These are phyloP conservation scores for Pimephales promelas DNA, from an alignment of 2,113 vertebrate species.

Conservation along the genomic window DNA sequence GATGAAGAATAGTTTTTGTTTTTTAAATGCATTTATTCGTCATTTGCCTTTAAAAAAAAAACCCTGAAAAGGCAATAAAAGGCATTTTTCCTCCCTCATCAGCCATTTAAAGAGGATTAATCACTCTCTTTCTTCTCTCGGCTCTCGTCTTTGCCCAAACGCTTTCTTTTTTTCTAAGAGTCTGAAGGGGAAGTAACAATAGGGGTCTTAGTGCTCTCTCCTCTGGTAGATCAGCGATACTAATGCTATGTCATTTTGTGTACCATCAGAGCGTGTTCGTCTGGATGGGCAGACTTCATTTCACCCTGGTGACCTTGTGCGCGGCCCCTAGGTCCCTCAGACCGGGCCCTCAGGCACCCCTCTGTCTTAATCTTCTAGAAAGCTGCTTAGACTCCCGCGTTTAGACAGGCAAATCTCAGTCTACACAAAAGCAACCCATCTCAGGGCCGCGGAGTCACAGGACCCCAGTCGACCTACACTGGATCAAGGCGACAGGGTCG, in stretches of 20 bases:
- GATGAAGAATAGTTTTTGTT: background rate
- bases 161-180: background rate
- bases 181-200: background rate
- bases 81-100: conserved; percentile 13
- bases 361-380: conserved; percentile 18
- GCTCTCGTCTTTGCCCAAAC: background rate
- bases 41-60: background rate
- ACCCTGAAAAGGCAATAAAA: conserved; percentile 24
- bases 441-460: conserved; percentile 43
- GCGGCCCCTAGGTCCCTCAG: background rate
- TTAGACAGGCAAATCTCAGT: conserved; percentile 41
- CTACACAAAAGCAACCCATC: conserved; percentile 19
- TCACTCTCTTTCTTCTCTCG: conserved; percentile 11
- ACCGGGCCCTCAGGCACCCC: conserved; percentile 7
- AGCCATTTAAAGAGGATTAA: conserved; percentile 47
- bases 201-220: conserved; percentile 3
- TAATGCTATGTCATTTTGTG: background rate
- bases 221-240: background rate
- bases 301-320: conserved; percentile 3
- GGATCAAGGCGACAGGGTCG: background rate
- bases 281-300: conserved; percentile 16
- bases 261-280: background rate
- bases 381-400: conserved; percentile 31
- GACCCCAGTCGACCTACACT: conserved; percentile 48
- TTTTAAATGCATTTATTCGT: background rate